A percentile compares a stretch with the other conserved stretches of the same genome.
Evolutionary conservation across 2,888 invertebrate species (phyloP).

Genomic region (Pammene fasciana): DNA sequence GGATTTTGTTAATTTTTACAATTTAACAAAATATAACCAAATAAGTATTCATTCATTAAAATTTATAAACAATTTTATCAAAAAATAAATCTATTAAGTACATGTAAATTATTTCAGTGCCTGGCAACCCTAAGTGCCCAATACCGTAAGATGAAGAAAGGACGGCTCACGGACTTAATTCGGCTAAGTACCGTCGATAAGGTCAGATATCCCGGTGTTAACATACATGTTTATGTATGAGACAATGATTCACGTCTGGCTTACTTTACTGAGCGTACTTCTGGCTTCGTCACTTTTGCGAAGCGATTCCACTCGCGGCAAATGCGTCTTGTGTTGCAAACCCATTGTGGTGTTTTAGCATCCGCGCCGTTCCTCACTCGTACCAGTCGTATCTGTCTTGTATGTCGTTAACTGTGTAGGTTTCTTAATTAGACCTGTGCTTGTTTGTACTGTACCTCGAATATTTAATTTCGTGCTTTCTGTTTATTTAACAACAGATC

Average conservation of each 20-base stretch:
- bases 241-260: slow-evolving; percentile 43
- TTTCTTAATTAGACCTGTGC: background rate
- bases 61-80: no score
- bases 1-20: no score
- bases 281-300: background rate
- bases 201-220: slow-evolving; percentile 57
- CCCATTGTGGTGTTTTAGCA: background rate
- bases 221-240: slow-evolving; percentile 62
- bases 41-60: no score
- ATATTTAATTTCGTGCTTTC: no score
- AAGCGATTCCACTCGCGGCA: background rate
- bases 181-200: slow-evolving; percentile 61
- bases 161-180: slow-evolving; percentile 61
- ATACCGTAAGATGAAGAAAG: slow-evolving; percentile 61
- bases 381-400: no score
- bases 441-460: no score
- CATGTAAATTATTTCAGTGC: slow-evolving; percentile 17
- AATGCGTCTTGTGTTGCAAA: background rate
- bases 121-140: slow-evolving; percentile 54
- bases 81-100: background rate
- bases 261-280: background rate
- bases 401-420: no score
- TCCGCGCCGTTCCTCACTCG: no score
- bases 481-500: no score
- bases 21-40: no score